Evolutionary conservation across 2,888 invertebrate species (phyloP).

Genomic region (Callimorpha dominula): DNA sequence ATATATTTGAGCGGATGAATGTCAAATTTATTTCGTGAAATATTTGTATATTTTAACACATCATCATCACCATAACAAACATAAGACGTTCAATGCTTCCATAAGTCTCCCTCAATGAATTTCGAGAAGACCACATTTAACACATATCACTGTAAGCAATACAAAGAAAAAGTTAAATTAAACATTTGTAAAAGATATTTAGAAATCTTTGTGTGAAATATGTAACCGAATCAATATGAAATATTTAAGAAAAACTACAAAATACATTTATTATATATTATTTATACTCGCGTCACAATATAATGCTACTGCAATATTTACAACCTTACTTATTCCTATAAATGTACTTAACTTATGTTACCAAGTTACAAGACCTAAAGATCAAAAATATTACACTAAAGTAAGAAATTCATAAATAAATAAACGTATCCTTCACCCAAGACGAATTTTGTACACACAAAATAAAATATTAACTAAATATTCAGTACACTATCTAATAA

Average conservation of each 20-base stretch:
- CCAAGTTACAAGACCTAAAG: neutral
- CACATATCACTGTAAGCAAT: too few species aligned
- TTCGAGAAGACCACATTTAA: too few species aligned
- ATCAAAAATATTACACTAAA: neutral
- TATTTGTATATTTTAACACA: too few species aligned
- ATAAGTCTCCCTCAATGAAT: too few species aligned
- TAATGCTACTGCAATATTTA: neutral
- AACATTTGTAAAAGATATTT: neutral
- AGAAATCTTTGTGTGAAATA: too few species aligned
- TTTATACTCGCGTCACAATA: neutral
- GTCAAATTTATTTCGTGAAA: too few species aligned
- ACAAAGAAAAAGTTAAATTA: too few species aligned
- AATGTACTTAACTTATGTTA: neutral
- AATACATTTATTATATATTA: neutral
- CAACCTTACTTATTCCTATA: neutral
- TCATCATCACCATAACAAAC: too few species aligned
- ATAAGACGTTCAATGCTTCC: too few species aligned
- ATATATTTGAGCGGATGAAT: too few species aligned
- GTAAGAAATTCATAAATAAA: neutral
- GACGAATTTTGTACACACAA: constrained; percentile 32
- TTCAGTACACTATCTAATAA: constrained; percentile 68
- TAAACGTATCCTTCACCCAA: neutral
- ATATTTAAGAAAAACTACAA: too few species aligned
- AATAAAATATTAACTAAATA: constrained; percentile 60
- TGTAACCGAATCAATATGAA: too few species aligned